A percentile compares a stretch with the other conserved stretches of the same genome.
Conservation (phyloP, 2,888 invertebrate genomes). For the Caenorhabditis sp. region DNA sequence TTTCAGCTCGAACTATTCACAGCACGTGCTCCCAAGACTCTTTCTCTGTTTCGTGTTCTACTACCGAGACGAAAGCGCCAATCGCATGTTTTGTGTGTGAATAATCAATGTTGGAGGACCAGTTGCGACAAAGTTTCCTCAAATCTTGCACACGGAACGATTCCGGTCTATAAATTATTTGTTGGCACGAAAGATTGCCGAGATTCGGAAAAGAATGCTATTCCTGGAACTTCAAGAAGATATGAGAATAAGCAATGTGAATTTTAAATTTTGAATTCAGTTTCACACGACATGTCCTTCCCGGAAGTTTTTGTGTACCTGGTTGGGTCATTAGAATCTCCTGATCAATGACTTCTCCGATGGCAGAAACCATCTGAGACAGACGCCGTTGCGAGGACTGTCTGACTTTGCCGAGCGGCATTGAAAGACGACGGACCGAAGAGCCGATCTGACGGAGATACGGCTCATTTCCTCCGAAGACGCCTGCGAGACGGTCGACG, state of each 20-base stretch:
- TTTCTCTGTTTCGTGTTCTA: neutral
- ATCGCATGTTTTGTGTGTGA: neutral
- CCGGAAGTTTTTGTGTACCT: conserved; percentile 5
- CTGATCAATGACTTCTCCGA: conserved; percentile 68
- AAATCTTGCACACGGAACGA: conserved; percentile 43
- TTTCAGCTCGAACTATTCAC: conserved; percentile 5
- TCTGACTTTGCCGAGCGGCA: conserved; percentile 64
- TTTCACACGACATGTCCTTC: conserved; percentile 2
- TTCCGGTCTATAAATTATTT: conserved; percentile 39
- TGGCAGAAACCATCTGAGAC: conserved; percentile 67
- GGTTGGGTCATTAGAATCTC: conserved; percentile 56
- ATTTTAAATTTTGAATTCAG: too few relatives aligned
- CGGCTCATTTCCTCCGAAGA: conserved; percentile 59
- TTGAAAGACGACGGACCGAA: conserved; percentile 63
- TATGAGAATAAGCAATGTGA: neutral
- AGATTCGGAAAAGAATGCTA: conserved; percentile 6
- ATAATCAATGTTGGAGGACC: conserved; percentile 20
- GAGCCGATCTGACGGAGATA: conserved; percentile 51
- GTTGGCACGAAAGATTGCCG: conserved; percentile 9
- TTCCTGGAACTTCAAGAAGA: neutral
- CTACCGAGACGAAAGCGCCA: neutral
- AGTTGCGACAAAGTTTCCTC: conserved; percentile 7
- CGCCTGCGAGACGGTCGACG: conserved; percentile 65
- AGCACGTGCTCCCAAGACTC: too few relatives aligned
- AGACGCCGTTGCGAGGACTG: conserved; percentile 60